phyloP scores from a whole-genome alignment of 2,888 invertebrate genomes.

The Heliconius cydno region DNA sequence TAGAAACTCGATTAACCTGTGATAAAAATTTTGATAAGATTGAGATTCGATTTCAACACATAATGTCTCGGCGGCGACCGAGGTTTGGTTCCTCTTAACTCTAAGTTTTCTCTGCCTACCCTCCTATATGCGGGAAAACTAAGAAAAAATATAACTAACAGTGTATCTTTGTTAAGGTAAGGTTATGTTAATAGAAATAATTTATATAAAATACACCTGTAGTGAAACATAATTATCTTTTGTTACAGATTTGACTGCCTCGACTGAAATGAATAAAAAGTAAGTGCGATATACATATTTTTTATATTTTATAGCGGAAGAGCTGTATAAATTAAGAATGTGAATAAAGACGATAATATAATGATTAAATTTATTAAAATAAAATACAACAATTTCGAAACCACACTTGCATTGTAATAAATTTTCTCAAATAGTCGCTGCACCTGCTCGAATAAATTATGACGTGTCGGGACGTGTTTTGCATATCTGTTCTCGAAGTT shows the following conservation, averaged over 20 bases:
- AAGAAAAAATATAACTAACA: no score
- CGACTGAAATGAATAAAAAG: constrained; percentile 6
- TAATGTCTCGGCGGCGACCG: no score
- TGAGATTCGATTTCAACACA: no score
- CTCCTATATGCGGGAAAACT: no score
- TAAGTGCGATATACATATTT: background rate
- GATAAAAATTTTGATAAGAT: no score
- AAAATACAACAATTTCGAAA: constrained; percentile 30
- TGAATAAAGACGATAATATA: background rate
- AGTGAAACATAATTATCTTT: background rate
- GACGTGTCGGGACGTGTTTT: constrained; percentile 36
- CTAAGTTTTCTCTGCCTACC: no score
- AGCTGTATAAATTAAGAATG: background rate
- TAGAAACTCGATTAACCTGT: no score
- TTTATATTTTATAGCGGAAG: background rate
- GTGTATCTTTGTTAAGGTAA: no score
- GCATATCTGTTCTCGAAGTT: constrained; percentile 34
- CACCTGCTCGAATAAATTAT: constrained; percentile 39
- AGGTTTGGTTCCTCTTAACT: no score
- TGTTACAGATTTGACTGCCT: background rate
- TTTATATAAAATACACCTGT: background rate
- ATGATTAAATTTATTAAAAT: constrained; percentile 22
- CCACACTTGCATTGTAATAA: constrained; percentile 29
- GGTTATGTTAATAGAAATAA: no score
- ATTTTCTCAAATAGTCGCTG: constrained; percentile 30